Base-by-base conservation (phyloP, 2,888 invertebrate genomes). In the Nezara viridula region DNA sequence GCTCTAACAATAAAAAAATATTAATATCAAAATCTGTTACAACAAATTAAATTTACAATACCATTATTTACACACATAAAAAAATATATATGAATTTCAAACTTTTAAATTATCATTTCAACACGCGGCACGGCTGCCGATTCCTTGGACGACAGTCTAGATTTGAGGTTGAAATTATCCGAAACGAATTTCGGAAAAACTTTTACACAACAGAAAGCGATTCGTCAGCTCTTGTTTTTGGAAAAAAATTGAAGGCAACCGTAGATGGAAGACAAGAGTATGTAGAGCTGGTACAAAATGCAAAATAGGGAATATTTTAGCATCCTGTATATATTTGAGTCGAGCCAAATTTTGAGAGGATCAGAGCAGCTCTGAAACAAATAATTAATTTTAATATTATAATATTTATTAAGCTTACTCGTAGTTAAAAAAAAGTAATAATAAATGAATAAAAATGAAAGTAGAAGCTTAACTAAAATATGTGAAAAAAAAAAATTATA, bases 241-340 rank as follows among this genome's bases (percentile, higher is more conserved):
- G 81, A 81, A 81, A 81, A 81, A 81, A 81, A 81, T 81, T 81
- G 81, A 81, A 81, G 81, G n/a, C 81, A 81, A 44, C 40, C 81
- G n/a, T 81, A 81, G 40, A 81, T 81, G 0, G 81, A 3, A 12
- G 44, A 40, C 1, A 81, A n/a, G n/a, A 81, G 81, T 81, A 81
- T 44, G 81, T 44, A 81, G 12, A 81, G 81, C 44, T 81, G 81
- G 10, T 44, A 81, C 40, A 81, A 4, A n/a, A 81, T 81, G 44
- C 81, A 40, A 1, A 40, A n/a, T 10, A 81, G 3, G n/a, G 40
- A 44, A 44, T 81, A 81, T 44, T 81, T n/a, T 21, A 81, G 81
- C 44, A 44, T 44, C 14, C 3, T 44, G 40, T 14, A 44, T n/a
- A 81, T 81, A 44, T 44, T 81, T 21, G 40, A 44, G 3, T 81